Percentiles rank a stretch among this genome's conserved stretches.
Evolutionary conservation across 1,140 invertebrate species (phyloP).

Genomic region (Brachionus asplanchnoidis): DNA sequence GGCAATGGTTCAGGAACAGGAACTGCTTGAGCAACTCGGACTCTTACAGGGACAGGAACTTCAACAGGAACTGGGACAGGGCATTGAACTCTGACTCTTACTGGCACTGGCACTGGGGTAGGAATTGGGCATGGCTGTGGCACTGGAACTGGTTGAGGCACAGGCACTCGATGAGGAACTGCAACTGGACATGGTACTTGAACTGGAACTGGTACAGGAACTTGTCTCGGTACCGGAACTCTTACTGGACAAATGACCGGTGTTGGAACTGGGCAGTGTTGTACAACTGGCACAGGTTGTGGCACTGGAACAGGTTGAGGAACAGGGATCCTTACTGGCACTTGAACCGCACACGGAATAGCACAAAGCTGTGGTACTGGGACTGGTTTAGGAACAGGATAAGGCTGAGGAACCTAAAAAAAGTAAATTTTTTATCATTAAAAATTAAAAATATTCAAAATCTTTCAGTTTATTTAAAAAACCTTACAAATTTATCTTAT

Average conservation of each 20-base stretch:
- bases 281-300: background rate
- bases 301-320: background rate
- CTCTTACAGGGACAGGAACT: conserved; percentile 1
- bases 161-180: background rate
- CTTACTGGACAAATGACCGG: background rate
- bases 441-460: too few species aligned
- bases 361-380: background rate
- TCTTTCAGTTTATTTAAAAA: too few species aligned
- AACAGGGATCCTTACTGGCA: background rate
- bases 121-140: background rate
- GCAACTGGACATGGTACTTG: background rate
- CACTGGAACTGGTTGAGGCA: background rate
- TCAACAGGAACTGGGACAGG: background rate
- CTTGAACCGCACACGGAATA: background rate
- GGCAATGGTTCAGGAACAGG: background rate
- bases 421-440: background rate
- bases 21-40: background rate
- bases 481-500: too few species aligned
- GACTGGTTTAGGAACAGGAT: background rate
- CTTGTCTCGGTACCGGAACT: background rate
- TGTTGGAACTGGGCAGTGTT: background rate
- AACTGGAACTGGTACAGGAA: background rate
- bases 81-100: background rate
- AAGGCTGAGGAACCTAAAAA: background rate
- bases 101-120: background rate